Evolutionary conservation across 2,113 vertebrate species (phyloP).

Genomic region (Panurus biarmicus): DNA sequence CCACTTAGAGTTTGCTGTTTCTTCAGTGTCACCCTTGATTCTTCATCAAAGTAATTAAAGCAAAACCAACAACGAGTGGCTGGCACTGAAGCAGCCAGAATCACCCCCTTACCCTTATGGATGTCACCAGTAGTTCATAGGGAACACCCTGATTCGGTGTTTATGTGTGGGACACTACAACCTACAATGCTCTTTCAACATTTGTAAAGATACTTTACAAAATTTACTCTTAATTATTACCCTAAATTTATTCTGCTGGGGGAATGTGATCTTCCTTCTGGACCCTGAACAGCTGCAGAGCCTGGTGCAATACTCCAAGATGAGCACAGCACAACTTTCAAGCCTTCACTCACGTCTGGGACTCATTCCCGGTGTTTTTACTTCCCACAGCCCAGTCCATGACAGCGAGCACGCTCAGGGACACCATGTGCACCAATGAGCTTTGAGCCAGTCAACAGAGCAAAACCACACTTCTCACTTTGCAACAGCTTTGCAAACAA

Average conservation of each 20-base stretch:
- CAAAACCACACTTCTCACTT: not conserved
- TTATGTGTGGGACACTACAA: not conserved
- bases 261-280: not conserved
- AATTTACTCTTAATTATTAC: not conserved
- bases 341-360: not conserved
- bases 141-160: not conserved
- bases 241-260: not conserved
- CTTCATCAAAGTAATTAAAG: slow-evolving; percentile 15
- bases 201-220: not conserved
- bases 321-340: not conserved
- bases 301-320: not conserved
- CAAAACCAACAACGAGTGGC: not conserved
- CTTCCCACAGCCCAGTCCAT: not conserved
- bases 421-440: not conserved
- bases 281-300: not conserved
- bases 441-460: not conserved
- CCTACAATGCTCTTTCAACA: not conserved
- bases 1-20: not conserved
- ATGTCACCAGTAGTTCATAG: not conserved
- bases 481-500: not conserved
- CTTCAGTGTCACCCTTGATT: not conserved
- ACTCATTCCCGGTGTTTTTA: fast-evolving
- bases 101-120: not conserved
- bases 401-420: not conserved
- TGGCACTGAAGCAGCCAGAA: not conserved